Conservation (phyloP, 2,113 vertebrate species). For the Coryphaenoides rupestris region DNA sequence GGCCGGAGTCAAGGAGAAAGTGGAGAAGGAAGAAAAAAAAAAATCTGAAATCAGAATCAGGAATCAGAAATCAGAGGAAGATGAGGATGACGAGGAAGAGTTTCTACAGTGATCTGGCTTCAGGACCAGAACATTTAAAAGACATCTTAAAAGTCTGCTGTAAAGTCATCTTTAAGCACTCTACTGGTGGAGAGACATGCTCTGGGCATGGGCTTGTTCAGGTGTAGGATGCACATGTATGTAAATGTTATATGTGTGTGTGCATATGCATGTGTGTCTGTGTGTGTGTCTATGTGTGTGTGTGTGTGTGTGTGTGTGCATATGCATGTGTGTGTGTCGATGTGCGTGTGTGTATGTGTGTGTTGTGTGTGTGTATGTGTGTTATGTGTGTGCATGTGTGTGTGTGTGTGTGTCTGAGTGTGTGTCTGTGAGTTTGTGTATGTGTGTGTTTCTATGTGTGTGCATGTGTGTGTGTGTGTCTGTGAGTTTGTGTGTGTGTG, state of each 20-base stretch:
- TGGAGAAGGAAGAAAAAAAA: conserved; percentile 4
- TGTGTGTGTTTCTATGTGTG: neutral
- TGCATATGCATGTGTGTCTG: conserved; percentile 26
- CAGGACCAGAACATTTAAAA: too few relatives aligned
- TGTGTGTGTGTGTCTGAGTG: neutral
- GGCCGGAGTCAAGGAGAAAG: conserved; percentile 5
- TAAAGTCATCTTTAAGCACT: too few relatives aligned
- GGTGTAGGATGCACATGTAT: conserved; percentile 41
- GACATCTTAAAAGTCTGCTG: too few relatives aligned
- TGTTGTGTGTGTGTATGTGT: neutral
- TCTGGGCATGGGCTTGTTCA: conserved; percentile 34
- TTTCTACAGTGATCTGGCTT: too few relatives aligned
- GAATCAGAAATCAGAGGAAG: too few relatives aligned
- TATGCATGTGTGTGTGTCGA: too few relatives aligned
- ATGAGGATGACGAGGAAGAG: conserved; percentile 61
- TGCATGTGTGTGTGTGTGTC: conserved; percentile 12
- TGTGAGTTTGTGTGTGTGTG: neutral
- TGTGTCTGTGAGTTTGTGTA: too few relatives aligned
- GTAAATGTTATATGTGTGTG: too few relatives aligned
- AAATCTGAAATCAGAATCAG: neutral
- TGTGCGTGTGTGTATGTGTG: conserved; percentile 5
- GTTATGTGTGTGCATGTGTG: conserved; percentile 1
- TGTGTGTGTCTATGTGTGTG: too few relatives aligned
- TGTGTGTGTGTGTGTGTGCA: conserved; percentile 3
- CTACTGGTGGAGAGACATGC: conserved; percentile 40